Percentiles rank a stretch among this genome's conserved stretches.
Evolutionary conservation across 2,113 vertebrate species (phyloP).

Genomic region (Climacteris rufus): DNA sequence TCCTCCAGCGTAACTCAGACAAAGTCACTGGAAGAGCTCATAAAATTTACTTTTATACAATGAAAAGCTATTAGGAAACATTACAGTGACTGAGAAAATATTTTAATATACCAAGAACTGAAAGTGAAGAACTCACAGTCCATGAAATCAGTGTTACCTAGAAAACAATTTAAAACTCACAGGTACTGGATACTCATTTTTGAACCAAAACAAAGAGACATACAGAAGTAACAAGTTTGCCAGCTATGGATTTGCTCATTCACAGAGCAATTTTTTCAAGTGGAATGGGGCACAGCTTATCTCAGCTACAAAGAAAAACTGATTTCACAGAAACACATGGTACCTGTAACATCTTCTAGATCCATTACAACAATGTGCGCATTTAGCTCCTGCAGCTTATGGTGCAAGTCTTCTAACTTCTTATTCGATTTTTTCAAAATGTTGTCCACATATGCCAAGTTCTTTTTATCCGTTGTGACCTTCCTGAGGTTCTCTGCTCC

Average conservation of each 20-base stretch:
- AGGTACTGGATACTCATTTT: background rate
- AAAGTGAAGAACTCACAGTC: background rate
- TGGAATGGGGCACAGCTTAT: background rate
- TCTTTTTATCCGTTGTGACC: conserved; percentile 99
- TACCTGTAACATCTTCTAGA: conserved; percentile 93
- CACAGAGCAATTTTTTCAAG: background rate
- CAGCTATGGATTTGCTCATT: fast-evolving
- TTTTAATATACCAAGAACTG: background rate
- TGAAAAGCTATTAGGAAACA: background rate
- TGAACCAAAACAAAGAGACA: background rate
- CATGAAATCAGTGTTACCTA: background rate
- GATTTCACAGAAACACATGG: background rate
- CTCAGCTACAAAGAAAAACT: background rate
- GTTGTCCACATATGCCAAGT: conserved; percentile 96
- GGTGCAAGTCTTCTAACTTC: conserved; percentile 96
- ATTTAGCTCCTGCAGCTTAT: conserved; percentile 95
- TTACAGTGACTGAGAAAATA: background rate
- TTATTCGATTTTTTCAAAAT: conserved; percentile 98
- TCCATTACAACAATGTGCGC: conserved; percentile 97
- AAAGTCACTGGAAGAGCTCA: background rate
- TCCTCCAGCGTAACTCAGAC: background rate
- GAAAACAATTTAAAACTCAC: background rate
- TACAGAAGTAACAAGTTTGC: background rate
- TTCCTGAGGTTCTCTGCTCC: conserved; percentile 96
- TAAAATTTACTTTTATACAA: background rate